Conservation (phyloP, 1,140 invertebrate species). For the Tribolium madens region DNA sequence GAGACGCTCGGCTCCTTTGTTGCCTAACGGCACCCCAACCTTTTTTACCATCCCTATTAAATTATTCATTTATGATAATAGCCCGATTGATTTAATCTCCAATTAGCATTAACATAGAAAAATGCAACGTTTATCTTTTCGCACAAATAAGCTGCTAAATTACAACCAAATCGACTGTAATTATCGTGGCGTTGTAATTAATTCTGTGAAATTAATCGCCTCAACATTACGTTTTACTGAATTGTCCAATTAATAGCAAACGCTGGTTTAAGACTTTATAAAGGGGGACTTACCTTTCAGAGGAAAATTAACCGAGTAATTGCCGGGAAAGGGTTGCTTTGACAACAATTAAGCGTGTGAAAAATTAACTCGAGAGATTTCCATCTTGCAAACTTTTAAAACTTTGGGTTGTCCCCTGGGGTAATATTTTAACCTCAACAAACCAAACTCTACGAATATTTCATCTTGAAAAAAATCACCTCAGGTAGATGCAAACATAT, state of each 20-base stretch:
- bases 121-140: slow-evolving; percentile 9
- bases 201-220: slow-evolving; percentile 10
- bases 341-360: background rate
- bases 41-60: slow-evolving; percentile 17
- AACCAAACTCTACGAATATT: too few species aligned
- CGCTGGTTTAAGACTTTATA: background rate
- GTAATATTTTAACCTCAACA: too few species aligned
- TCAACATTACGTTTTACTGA: slow-evolving; percentile 16
- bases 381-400: background rate
- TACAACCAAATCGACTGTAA: slow-evolving; percentile 3
- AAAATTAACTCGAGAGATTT: background rate
- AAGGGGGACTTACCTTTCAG: slow-evolving; percentile 1
- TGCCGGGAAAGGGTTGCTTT: background rate
- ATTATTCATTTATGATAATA: slow-evolving; percentile 34
- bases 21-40: background rate
- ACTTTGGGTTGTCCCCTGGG: background rate
- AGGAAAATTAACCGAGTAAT: too few species aligned
- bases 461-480: too few species aligned
- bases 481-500: too few species aligned
- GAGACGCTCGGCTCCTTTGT: slow-evolving; percentile 19
- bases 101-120: slow-evolving; percentile 20
- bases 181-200: slow-evolving; percentile 24
- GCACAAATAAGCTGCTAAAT: slow-evolving; percentile 13
- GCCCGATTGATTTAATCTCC: slow-evolving; percentile 5
- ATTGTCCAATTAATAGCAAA: slow-evolving; percentile 3